These are phyloP conservation scores for Labroides dimidiatus DNA, from an alignment of 2,797 vertebrate genomes.

Conservation along the genomic window DNA sequence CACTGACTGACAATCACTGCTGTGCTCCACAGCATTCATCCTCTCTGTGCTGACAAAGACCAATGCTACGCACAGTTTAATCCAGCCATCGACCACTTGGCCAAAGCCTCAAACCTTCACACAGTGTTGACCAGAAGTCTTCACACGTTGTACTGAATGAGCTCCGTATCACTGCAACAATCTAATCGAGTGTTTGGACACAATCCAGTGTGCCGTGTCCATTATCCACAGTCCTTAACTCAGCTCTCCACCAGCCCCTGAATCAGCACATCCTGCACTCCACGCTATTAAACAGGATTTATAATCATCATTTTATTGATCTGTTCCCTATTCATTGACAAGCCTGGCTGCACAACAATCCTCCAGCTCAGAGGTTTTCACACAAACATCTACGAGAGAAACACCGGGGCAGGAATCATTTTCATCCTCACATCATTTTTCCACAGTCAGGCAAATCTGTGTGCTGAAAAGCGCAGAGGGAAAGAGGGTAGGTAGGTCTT, in stretches of 20 bases:
- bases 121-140: conserved; percentile 16
- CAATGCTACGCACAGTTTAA: not conserved
- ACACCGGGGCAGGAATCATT: not conserved
- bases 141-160: conserved; percentile 13
- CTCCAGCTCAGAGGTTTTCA: not conserved
- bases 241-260: conserved; percentile 32
- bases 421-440: conserved; percentile 7
- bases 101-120: conserved; percentile 9
- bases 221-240: conserved; percentile 46
- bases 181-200: conserved; percentile 48
- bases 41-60: conserved; percentile 29
- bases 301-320: conserved; percentile 65
- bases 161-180: conserved; percentile 28
- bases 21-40: conserved; percentile 4
- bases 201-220: conserved; percentile 26
- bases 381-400: not conserved
- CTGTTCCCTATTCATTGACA: conserved; percentile 23
- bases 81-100: conserved; percentile 8
- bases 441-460: conserved; percentile 16
- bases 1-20: not conserved
- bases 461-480: conserved; percentile 2
- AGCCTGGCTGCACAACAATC: conserved; percentile 3
- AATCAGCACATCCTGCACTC: conserved; percentile 55
- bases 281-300: conserved; percentile 49
- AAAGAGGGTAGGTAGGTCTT: not conserved